Base-by-base conservation (phyloP, 92 coral and sea anemone genomes). In the Metridium senile region DNA sequence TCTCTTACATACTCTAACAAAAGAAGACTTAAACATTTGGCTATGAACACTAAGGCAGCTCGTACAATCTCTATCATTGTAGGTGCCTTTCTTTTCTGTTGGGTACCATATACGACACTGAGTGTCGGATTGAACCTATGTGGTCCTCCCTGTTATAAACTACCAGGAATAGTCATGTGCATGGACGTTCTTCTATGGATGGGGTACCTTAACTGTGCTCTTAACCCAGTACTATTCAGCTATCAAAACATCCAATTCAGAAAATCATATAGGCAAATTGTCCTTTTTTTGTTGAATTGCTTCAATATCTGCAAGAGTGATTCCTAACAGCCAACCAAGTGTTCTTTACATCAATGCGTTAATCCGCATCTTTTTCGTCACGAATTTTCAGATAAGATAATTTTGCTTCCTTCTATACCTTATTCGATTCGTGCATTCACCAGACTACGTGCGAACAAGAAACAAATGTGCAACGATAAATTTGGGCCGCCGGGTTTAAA, bases 1-100 rank as follows among this genome's bases (percentile, higher is more conserved):
- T 56, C 84, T 9, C 16, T 70, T 0, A 71, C 74, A 0, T 28
- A 20, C 8, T 26, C 65, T 1, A 45, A 71, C 70, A 71, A 86
- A 27, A 52, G 54, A 54, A 64, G 86, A 11, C 69, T 70, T 11
- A 80, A 68, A 47, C 79, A 63, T 27, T 81, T 74, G 32, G 52
- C 53, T 9, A 75, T 74, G 26, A 86, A 86, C 39, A 59, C 81
- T 8, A 82, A 83, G n/a, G 90, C 90, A 17, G 90, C 90, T 17
- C 84, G 84, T 34, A 86, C 90, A 2, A 81, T 86, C 53, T 80
- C 90, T 4, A 65, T 86, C 63, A 86, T 86, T 16, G 77, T 86
- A 27, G 79, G 86, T 13, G 83, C 90, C 26, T 86, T 80, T 45
- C 72, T 86, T 29, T 47, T 74, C 74, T 86, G 90, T 70, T 86